phyloP scores from a whole-genome alignment of 1,140 invertebrate genomes.

The Aphelinus atriplicis region DNA sequence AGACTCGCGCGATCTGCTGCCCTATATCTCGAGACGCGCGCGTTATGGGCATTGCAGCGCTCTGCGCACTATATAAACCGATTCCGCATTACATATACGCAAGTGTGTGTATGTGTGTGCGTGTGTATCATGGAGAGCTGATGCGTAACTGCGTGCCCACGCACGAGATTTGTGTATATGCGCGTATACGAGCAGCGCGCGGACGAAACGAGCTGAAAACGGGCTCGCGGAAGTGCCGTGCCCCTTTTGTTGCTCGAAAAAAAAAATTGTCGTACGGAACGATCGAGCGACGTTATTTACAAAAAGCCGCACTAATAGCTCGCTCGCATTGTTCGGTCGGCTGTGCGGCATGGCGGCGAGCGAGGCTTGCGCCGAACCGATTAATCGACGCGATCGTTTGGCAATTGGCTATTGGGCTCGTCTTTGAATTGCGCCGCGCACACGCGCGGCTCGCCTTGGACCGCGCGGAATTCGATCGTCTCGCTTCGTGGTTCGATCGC shows the following conservation, averaged over 20 bases:
- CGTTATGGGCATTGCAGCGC: conserved; percentile 1
- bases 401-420: too few relatives aligned
- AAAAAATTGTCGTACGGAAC: background rate
- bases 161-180: conserved; percentile 11
- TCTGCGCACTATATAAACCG: conserved; percentile 9
- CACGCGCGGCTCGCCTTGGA: too few relatives aligned
- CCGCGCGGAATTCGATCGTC: too few relatives aligned
- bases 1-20: background rate
- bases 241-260: conserved; percentile 4
- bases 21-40: background rate
- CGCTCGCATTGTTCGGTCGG: background rate
- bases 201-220: conserved; percentile 8
- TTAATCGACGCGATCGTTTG: too few relatives aligned
- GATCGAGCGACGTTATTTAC: background rate
- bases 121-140: background rate
- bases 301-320: background rate
- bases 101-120: background rate
- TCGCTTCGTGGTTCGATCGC: too few relatives aligned
- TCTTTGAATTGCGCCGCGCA: too few relatives aligned
- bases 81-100: conserved; percentile 23
- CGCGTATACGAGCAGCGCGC: background rate
- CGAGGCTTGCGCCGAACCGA: too few relatives aligned
- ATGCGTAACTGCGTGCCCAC: conserved; percentile 9
- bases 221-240: conserved; percentile 19
- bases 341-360: too few relatives aligned